Base-by-base conservation (phyloP, 2,797 vertebrate genomes). In the Rhinatrema bivittatum region DNA sequence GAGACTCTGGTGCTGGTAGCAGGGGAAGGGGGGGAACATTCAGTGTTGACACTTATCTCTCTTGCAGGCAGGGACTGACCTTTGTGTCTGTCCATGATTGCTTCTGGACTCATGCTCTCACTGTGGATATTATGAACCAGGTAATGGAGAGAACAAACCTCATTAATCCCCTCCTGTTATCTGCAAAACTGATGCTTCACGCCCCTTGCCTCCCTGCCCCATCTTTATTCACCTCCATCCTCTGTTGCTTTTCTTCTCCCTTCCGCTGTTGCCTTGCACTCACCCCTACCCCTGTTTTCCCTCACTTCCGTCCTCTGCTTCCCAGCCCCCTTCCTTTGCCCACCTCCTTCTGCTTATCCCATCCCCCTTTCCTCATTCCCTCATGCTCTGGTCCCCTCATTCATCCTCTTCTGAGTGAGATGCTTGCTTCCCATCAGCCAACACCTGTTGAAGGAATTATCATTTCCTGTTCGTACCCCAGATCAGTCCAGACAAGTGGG, bases 41-140 rank as follows among this genome's bases (percentile, higher is more conserved):
- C 40, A 12, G 10, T 6, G 38, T n/a, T n/a, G n/a, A n/a, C n/a
- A n/a, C 33, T 20, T 21, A 36, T 19, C 12, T 36, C 30, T 29
- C 28, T 51, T 48, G 13, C 62, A 99, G 96, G 19, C 83, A 68
- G 6, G 91, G 92, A 12, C 67, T 99, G 54, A 94, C 88, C 3
- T 99, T 98, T 0, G 93, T 95, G 60, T 98, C 96, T 0, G 94
- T 99, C 20, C 96, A 99, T 0, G 96, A 99, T 60, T 99, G 96
- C 64, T 99, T 90, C 65, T 99, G 95, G 96, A 99, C 94, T 2
- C 95, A 99, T 0, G 92, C 95, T 0, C 46, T 83, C 15, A 89
- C 88, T 0, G 87, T 99, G 39, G 84, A 92, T 14, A 24, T 78
- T 56, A 98, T 99, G 95, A 99, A 98, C 62, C 80, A 87, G 93